phyloP scores from a whole-genome alignment of 2,797 vertebrate species.

The Neosalanx taihuensis region DNA sequence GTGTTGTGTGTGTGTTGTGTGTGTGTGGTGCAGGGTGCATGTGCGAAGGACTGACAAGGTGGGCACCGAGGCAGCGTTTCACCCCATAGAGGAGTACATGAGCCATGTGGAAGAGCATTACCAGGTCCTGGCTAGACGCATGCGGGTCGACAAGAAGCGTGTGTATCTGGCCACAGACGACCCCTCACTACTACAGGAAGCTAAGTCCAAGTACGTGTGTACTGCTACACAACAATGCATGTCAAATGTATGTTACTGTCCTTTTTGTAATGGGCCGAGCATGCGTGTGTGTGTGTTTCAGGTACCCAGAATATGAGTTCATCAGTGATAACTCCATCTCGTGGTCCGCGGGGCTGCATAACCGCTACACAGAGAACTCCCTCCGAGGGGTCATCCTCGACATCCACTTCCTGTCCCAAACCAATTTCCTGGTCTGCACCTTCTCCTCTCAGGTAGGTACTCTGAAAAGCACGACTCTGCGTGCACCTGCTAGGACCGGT shows the following conservation, averaged over 20 bases:
- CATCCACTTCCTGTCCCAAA: constrained; percentile 96
- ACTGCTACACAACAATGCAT: background rate
- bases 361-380: constrained; percentile 96
- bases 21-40: constrained; percentile 77
- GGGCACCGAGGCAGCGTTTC: constrained; percentile 95
- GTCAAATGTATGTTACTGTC: background rate
- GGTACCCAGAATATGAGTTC: constrained; percentile 95
- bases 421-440: constrained; percentile 96
- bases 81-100: constrained; percentile 98
- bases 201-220: constrained; percentile 86
- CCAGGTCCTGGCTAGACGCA: constrained; percentile 84
- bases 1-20: too few species aligned
- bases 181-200: constrained; percentile 91
- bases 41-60: constrained; percentile 97
- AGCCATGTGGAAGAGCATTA: constrained; percentile 93
- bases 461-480: background rate
- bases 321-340: constrained; percentile 99
- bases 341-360: constrained; percentile 96
- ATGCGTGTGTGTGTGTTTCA: constrained; percentile 46
- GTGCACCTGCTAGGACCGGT: background rate
- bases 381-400: constrained; percentile 95
- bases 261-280: background rate
- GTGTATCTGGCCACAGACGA: constrained; percentile 97
- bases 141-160: constrained; percentile 90
- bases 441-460: constrained; percentile 94